phyloP scores from a whole-genome alignment of 2,797 vertebrate species.

The Rousettus madagascariensis region DNA sequence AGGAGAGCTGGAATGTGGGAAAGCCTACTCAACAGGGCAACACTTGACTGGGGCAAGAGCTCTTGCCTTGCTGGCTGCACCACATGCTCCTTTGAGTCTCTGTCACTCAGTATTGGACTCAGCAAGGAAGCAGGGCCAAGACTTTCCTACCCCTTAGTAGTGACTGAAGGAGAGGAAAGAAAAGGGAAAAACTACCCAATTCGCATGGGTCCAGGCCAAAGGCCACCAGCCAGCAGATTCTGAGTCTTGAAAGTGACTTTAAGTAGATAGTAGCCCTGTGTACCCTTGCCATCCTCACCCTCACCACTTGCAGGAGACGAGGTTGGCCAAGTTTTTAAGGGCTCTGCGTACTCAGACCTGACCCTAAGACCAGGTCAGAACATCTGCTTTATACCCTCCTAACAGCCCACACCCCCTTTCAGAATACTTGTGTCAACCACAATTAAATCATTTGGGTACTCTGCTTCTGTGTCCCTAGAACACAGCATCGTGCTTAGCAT shows the following conservation, averaged over 20 bases:
- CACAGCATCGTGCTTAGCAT: neutral
- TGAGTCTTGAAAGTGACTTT: neutral
- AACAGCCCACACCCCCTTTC: neutral
- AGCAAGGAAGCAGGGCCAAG: constrained; percentile 33
- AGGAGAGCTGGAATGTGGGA: neutral
- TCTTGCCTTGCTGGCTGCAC: neutral
- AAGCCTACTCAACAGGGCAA: neutral
- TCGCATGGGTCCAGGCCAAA: neutral
- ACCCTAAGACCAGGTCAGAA: neutral
- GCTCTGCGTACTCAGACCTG: neutral
- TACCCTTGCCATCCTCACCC: neutral
- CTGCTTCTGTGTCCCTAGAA: neutral
- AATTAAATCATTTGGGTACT: neutral
- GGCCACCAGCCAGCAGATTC: neutral
- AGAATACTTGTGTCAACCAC: neutral
- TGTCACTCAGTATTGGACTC: constrained; percentile 62
- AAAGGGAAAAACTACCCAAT: neutral
- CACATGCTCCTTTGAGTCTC: neutral
- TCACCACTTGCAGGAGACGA: neutral
- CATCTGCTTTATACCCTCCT: neutral
- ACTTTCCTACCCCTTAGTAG: neutral
- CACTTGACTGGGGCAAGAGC: neutral
- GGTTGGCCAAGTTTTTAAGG: neutral
- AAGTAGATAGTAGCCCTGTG: neutral
- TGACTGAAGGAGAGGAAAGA: neutral